A percentile compares a stretch with the other conserved stretches of the same genome.
These are phyloP conservation scores for Meteorus cinctellus DNA, from an alignment of 2,888 invertebrate species.

Conservation along the genomic window DNA sequence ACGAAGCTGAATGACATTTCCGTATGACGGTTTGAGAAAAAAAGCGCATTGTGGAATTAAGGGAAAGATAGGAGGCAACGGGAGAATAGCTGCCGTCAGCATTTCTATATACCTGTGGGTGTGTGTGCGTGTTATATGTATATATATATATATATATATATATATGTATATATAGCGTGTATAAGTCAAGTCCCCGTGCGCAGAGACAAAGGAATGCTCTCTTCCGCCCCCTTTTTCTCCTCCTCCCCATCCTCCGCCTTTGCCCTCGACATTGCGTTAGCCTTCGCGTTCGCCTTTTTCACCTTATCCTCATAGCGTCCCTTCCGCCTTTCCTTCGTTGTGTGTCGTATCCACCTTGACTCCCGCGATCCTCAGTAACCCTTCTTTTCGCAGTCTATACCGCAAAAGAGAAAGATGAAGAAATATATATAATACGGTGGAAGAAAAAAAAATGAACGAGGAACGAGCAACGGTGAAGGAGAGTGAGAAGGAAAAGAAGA, in stretches of 20 bases:
- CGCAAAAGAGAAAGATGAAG: conserved; percentile 69
- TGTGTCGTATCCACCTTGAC: conserved; percentile 43
- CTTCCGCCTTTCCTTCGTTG: conserved; percentile 57
- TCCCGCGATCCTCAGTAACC: conserved; percentile 44
- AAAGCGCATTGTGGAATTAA: neutral
- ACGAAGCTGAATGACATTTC: too few relatives aligned
- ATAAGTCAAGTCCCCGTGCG: conserved; percentile 60
- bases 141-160: conserved; percentile 23
- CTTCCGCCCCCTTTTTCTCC: conserved; percentile 42
- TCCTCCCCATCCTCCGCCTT: conserved; percentile 34
- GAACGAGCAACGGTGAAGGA: neutral
- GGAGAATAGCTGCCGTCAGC: neutral
- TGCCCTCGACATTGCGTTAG: too few relatives aligned
- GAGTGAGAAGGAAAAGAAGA: conserved; percentile 44
- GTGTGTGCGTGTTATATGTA: neutral
- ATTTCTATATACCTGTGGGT: conserved; percentile 25
- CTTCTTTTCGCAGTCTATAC: conserved; percentile 18
- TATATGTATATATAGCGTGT: conserved; percentile 48
- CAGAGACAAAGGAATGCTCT: conserved; percentile 72
- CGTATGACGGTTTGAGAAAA: neutral
- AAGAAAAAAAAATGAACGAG: conserved; percentile 40
- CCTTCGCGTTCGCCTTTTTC: conserved; percentile 16
- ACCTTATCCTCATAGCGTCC: conserved; percentile 54
- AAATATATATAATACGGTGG: conserved; percentile 41
- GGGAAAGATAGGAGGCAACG: neutral